phyloP scores from a whole-genome alignment of 1,140 invertebrate genomes.

The Ptiloglossa arizonensis region DNA sequence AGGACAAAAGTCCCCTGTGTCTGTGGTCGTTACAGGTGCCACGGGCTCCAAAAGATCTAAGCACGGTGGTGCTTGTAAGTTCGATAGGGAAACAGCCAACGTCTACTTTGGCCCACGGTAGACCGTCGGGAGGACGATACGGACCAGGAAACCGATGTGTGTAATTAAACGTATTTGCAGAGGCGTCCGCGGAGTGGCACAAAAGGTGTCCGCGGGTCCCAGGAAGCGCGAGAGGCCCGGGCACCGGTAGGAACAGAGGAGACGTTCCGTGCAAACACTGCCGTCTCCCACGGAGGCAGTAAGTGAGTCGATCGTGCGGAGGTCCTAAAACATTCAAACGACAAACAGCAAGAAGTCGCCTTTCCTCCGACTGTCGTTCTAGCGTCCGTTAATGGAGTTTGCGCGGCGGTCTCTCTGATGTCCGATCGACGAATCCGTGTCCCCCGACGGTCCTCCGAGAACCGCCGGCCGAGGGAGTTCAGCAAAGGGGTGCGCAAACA shows the following conservation, averaged over 20 bases:
- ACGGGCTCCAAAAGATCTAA: too few relatives aligned
- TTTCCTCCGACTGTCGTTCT: slow-evolving; percentile 57
- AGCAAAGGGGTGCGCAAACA: slow-evolving; percentile 20
- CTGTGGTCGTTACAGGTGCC: too few relatives aligned
- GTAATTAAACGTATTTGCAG: slow-evolving; percentile 60
- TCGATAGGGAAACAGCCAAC: not conserved
- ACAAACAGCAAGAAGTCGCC: slow-evolving; percentile 77
- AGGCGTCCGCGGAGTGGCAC: slow-evolving; percentile 60
- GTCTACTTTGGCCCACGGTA: not conserved
- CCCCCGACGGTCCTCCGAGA: slow-evolving; percentile 18
- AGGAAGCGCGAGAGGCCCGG: slow-evolving; percentile 27
- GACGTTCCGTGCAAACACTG: slow-evolving; percentile 59
- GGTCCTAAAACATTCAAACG: slow-evolving; percentile 81
- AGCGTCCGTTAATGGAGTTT: slow-evolving; percentile 81
- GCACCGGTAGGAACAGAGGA: slow-evolving; percentile 19
- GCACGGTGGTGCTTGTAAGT: too few relatives aligned
- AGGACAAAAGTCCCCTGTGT: too few relatives aligned
- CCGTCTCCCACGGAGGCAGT: slow-evolving; percentile 78
- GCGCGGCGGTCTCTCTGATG: slow-evolving; percentile 80
- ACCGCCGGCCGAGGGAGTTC: slow-evolving; percentile 7
- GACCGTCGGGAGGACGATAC: not conserved
- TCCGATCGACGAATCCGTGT: slow-evolving; percentile 67
- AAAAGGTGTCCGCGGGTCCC: slow-evolving; percentile 58
- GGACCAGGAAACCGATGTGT: slow-evolving; percentile 13
- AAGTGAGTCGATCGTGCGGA: slow-evolving; percentile 79